Evolutionary conservation across 92 coral and sea anemone species (phyloP), one percentile per base, ranked within the genome.

Genomic region (Ricordea florida): DNA sequence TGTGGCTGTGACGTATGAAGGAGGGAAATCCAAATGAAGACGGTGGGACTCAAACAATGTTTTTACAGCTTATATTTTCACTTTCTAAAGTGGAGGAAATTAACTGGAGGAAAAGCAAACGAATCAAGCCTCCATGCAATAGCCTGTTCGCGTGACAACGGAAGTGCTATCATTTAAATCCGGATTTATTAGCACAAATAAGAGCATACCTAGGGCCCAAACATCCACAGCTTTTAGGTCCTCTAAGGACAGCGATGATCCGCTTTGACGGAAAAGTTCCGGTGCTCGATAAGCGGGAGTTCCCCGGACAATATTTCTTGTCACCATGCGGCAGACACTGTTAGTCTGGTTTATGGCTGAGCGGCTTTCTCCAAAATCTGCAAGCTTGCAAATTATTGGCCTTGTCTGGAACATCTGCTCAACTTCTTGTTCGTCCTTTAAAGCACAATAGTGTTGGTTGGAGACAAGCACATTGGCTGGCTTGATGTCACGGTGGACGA

Each of bases 341-440:
- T 69, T 36, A 14, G 76, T 69, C 26, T 69, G 76, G 3, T 50
- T 35, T 28, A 36, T n/a, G 6, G 50, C 33, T n/a, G 76, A 69
- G 27, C 76, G 76, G 28, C 76, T 69, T 38, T 69, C 76, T 10
- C 76, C 76, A 52, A 69, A 69, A 36, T 69, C 76, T 25, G 76
- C 76, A 0, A 69, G 62, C 28, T 69, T 69, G 25, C 76, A 69
- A 3, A 69, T 25, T 8, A 69, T 29, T 0, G 76, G 76, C 40
- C 47, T 52, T 8, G 1, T 48, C 18, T 48, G 20, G 37, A 22
- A 34, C 2, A 24, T 22, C 33, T 63, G 25, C 9, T 14, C 2
- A 11, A 69, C 16, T 11, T 69, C 47, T 1, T 38, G 50, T 6
- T 29, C 15, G 5, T 69, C 63, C 10, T 15, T 28, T 2, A 69